A percentile compares a stretch with the other conserved stretches of the same genome.
Conservation (phyloP, 2,113 vertebrate genomes). For the Corythoichthys intestinalis region DNA sequence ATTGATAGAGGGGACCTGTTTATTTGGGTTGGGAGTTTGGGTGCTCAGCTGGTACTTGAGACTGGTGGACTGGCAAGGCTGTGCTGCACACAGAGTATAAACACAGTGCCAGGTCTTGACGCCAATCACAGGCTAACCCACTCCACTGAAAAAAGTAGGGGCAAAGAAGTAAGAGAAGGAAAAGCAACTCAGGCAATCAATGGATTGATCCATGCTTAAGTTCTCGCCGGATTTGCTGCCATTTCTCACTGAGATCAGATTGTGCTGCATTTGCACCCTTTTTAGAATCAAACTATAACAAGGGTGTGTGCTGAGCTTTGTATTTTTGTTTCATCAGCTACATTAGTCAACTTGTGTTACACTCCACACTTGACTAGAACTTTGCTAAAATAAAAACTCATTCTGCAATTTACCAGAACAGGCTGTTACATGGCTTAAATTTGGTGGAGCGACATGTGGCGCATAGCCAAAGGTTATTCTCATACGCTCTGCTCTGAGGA, state of each 20-base stretch:
- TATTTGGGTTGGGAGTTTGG: constrained; percentile 65
- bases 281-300: not conserved
- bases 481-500: not conserved
- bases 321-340: not conserved
- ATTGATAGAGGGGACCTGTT: constrained; percentile 53
- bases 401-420: not conserved
- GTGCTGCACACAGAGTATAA: constrained; percentile 17
- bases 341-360: not conserved
- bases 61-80: constrained; percentile 60
- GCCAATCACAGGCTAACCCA: constrained; percentile 58
- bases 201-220: not conserved
- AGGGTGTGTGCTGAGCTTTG: not conserved
- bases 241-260: constrained; percentile 9
- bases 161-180: constrained; percentile 23
- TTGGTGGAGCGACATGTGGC: not conserved
- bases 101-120: constrained; percentile 49
- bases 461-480: not conserved
- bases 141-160: constrained; percentile 47
- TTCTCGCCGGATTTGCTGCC: not conserved
- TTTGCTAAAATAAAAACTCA: not conserved
- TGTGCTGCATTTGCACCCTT: constrained; percentile 2
- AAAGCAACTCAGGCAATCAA: not conserved
- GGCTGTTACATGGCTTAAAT: not conserved
- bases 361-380: not conserved
- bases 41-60: constrained; percentile 74